Percentiles rank a stretch among this genome's conserved stretches.
phyloP scores from a whole-genome alignment of 2,113 vertebrate genomes.

The Dryoscopus gambensis region DNA sequence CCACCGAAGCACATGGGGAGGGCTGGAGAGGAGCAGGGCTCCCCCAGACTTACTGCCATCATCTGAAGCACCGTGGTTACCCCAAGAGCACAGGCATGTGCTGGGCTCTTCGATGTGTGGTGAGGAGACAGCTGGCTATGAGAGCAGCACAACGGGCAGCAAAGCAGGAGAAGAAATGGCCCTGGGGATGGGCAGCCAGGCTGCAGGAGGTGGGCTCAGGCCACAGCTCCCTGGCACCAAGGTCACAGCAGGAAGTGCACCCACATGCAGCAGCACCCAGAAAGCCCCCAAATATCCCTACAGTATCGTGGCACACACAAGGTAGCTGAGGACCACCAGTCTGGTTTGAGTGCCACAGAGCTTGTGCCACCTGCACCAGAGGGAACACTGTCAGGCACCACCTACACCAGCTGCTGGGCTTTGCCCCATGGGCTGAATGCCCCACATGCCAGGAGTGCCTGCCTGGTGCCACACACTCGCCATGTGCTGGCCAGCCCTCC shows the following conservation, averaged over 20 bases:
- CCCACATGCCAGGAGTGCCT: fast-evolving
- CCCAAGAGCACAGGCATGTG: background rate
- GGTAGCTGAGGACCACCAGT: background rate
- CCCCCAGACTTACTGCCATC: background rate
- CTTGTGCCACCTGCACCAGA: background rate
- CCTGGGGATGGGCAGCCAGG: background rate
- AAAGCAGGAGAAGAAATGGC: background rate
- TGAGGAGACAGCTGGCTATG: background rate
- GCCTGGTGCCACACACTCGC: fast-evolving
- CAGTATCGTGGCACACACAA: fast-evolving
- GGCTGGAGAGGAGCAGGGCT: background rate
- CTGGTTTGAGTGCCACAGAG: background rate
- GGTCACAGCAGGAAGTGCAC: background rate
- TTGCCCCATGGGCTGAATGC: background rate
- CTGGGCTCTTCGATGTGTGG: background rate
- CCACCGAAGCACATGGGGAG: fast-evolving
- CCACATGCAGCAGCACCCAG: background rate
- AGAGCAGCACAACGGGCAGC: background rate
- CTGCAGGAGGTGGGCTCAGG: background rate
- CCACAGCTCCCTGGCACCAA: background rate
- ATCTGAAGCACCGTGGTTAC: background rate
- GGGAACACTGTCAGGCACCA: background rate
- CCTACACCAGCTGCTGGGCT: background rate
- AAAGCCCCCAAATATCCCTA: background rate
- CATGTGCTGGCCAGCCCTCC: fast-evolving